Conservation (phyloP, 2,888 invertebrate species). For the Acanthococcus lagerstroemiae region DNA sequence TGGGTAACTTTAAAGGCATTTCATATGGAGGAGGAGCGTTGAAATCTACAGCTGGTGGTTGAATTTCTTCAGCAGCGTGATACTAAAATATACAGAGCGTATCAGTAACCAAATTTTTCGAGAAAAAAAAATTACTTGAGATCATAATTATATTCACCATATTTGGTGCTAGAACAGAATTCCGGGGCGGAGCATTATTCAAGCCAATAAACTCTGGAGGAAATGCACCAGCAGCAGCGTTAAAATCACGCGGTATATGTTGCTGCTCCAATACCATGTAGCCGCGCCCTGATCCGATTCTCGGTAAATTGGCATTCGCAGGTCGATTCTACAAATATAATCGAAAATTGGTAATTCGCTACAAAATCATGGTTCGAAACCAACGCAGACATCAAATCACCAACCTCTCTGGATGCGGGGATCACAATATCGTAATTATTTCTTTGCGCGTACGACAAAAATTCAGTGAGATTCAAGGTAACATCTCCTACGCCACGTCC, state of each 20-base stretch:
- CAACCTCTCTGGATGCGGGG: constrained; percentile 7
- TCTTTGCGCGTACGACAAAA: constrained; percentile 12
- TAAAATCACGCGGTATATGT: constrained; percentile 8
- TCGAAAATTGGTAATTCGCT: neutral
- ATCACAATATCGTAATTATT: constrained; percentile 25
- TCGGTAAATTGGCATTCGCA: constrained; percentile 5
- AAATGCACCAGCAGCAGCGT: neutral
- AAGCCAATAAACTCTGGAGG: constrained; percentile 14
- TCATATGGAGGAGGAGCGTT: constrained; percentile 83
- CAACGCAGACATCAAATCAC: neutral
- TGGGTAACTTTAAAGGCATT: constrained; percentile 67
- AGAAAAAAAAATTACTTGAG: neutral
- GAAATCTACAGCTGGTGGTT: constrained; percentile 73
- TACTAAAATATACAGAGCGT: neutral
- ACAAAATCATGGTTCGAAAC: neutral
- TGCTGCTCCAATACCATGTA: constrained; percentile 19
- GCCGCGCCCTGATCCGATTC: constrained; percentile 7
- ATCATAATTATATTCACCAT: neutral
- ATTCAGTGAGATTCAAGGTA: constrained; percentile 16
- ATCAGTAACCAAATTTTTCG: neutral
- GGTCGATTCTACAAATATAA: neutral
- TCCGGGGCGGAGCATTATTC: neutral
- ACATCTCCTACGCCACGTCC: constrained; percentile 5
- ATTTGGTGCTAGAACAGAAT: constrained; percentile 13
- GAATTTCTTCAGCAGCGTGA: constrained; percentile 48